Evolutionary conservation across 2,797 vertebrate species (phyloP), one percentile per base, ranked within the genome.

Genomic region (Pangasius djambal): DNA sequence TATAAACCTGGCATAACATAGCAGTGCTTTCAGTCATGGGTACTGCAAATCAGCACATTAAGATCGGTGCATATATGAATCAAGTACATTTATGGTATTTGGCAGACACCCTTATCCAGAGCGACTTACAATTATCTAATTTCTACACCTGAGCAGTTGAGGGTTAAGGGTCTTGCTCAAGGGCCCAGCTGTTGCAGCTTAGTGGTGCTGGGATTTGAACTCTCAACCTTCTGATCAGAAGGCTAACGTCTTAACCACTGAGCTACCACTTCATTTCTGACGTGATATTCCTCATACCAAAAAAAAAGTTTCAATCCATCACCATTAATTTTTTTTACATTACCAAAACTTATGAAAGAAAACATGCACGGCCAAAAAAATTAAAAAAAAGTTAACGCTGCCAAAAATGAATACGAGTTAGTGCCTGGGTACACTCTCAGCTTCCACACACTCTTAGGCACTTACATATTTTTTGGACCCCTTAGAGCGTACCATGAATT

Each of bases 401-500:
- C 10, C 16, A 20, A 18, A 82, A 82, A 82, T n/a, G 34, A 18
- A 70, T 52, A 52, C 25, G 16, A 81, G 18, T 44, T 37, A 40
- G 44, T 40, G 65, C 44, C 70, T 67, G 44, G 63, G 50, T 83
- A 52, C 12, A 50, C n/a, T 37, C 78, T 70, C 22, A 81, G 31
- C 86, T 67, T 78, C 57, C n/a, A 65, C 4, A 3, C 40, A 52
- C 6, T 86, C 34, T 86, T 69, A 57, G 37, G 55, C 20, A 28
- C 55, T 28, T 34, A 52, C 6, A 8, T 16, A 22, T 70, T 59
- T 75, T 50, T 67, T 67, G n/a, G 31, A 63, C 15, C 31, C 55
- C 82, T 75, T 65, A 65, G 55, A 67, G 91, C 83, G 61, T 84
- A 86, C 85, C 65, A 83, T 92, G 59, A 93, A 94, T 90, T 57